Evolutionary conservation across 1,140 invertebrate species (phyloP).

Genomic region (Periplaneta americana): DNA sequence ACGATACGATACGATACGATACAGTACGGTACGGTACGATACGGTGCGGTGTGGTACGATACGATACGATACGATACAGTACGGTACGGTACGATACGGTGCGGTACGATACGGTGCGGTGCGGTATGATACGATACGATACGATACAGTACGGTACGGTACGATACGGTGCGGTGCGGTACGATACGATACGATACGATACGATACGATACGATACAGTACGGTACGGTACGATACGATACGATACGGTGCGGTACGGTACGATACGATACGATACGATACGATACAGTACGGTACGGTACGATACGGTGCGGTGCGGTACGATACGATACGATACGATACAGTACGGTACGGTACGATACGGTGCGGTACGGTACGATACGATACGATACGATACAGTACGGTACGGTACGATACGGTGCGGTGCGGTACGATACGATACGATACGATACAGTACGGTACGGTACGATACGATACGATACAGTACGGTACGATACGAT

Average conservation of each 20-base stretch:
- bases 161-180: constrained; percentile 3
- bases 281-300: not conserved
- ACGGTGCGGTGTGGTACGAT: not conserved
- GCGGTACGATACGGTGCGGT: not conserved
- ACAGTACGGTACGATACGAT: too few relatives aligned
- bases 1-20: not conserved
- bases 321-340: not conserved
- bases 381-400: not conserved
- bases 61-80: not conserved
- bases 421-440: not conserved
- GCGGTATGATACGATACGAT: not conserved
- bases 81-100: not conserved
- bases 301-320: not conserved
- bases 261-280: not conserved
- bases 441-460: not conserved
- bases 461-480: not conserved
- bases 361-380: not conserved
- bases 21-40: not conserved
- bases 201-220: constrained; percentile 3
- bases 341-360: not conserved
- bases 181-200: constrained; percentile 9
- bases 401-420: not conserved
- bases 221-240: constrained; percentile 10
- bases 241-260: constrained; percentile 7
- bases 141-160: not conserved